phyloP scores from a whole-genome alignment of 2,888 invertebrate species.

The Pseudoips prasinana region DNA sequence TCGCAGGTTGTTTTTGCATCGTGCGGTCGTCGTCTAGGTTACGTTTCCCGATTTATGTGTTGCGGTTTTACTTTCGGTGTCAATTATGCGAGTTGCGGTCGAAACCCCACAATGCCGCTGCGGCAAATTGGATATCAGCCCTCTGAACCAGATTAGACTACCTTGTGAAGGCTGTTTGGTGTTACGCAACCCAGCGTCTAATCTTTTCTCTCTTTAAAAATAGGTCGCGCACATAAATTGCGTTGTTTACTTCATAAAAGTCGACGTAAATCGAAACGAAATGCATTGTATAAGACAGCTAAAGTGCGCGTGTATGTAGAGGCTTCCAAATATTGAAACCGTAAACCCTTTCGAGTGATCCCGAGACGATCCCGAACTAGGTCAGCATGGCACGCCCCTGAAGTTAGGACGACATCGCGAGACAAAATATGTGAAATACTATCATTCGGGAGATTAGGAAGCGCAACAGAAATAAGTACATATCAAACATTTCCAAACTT shows the following conservation, averaged over 20 bases:
- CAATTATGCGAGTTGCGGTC: conserved; percentile 70
- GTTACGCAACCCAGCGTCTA: conserved; percentile 53
- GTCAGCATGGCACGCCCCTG: conserved; percentile 59
- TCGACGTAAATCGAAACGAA: conserved; percentile 33
- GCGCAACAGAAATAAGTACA: too few relatives aligned
- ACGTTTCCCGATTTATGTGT: conserved; percentile 60
- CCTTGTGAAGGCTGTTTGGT: conserved; percentile 60
- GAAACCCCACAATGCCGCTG: conserved; percentile 66
- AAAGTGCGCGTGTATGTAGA: conserved; percentile 43
- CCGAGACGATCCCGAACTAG: conserved; percentile 61
- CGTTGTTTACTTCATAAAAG: conserved; percentile 34
- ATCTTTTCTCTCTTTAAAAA: conserved; percentile 49
- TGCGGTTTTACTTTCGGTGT: conserved; percentile 69
- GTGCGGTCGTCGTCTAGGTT: conserved; percentile 46
- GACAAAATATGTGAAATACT: conserved; percentile 27
- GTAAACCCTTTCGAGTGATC: conserved; percentile 68
- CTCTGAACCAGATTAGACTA: conserved; percentile 67
- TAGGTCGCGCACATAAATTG: conserved; percentile 43
- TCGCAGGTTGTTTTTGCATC: conserved; percentile 51
- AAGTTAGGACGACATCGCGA: conserved; percentile 55
- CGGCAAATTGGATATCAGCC: conserved; percentile 74
- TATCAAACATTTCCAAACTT: too few relatives aligned
- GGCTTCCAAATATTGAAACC: conserved; percentile 70
- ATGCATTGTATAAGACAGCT: conserved; percentile 41
- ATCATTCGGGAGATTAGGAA: too few relatives aligned